Evolutionary conservation across 2,888 invertebrate species (phyloP).

Genomic region (Eristalis pertinax): DNA sequence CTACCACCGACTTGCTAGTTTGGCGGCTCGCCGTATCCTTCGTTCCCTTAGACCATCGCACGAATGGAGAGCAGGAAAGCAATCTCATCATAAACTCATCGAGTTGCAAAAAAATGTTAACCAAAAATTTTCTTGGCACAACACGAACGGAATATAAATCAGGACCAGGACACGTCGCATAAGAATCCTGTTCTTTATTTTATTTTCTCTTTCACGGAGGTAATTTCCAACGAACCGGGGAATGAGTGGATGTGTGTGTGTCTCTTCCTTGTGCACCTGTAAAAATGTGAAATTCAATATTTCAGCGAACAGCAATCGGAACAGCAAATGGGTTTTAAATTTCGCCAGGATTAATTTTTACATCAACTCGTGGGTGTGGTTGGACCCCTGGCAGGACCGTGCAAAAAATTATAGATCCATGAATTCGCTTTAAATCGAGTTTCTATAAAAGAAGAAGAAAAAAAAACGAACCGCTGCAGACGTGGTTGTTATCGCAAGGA

Average conservation of each 20-base stretch:
- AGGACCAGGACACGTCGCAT: constrained; percentile 13
- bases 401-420: constrained; percentile 43
- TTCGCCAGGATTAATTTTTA: constrained; percentile 55
- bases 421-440: constrained; percentile 31
- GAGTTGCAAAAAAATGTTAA: constrained; percentile 62
- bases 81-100: constrained; percentile 57
- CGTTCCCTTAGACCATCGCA: not conserved
- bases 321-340: constrained; percentile 51
- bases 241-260: not conserved
- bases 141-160: constrained; percentile 61
- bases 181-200: constrained; percentile 7
- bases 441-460: constrained; percentile 16
- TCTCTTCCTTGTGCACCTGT: not conserved
- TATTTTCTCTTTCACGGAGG: not conserved
- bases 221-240: too few species aligned
- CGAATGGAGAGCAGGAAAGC: constrained; percentile 24
- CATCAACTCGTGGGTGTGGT: constrained; percentile 13
- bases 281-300: constrained; percentile 49
- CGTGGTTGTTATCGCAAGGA: constrained; percentile 41
- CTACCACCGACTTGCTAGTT: too few species aligned
- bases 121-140: constrained; percentile 17
- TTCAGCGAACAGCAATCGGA: constrained; percentile 45
- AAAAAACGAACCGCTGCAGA: constrained; percentile 28
- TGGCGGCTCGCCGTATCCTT: not conserved
- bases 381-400: not conserved